phyloP scores from a whole-genome alignment of 1,140 invertebrate species.

The Lanistes nyassanus region DNA sequence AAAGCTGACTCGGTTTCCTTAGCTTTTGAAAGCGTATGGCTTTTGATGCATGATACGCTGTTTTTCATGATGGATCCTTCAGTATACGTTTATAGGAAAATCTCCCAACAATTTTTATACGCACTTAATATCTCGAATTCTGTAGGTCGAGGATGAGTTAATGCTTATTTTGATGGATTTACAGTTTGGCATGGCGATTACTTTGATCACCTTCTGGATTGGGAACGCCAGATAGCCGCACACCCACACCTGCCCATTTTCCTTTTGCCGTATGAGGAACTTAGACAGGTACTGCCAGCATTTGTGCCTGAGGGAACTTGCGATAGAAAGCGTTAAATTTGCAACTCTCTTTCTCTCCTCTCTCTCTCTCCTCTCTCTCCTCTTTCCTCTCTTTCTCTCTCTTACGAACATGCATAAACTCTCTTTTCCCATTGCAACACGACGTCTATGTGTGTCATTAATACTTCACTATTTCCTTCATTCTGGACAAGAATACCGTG shows the following conservation, averaged over 20 bases:
- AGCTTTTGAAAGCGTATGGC: too few species aligned
- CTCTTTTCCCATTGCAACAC: background rate
- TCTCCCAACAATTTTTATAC: background rate
- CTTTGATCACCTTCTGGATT: slow-evolving; percentile 16
- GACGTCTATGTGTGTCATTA: too few species aligned
- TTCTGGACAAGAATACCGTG: slow-evolving; percentile 1
- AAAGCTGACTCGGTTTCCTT: too few species aligned
- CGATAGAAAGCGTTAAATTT: background rate
- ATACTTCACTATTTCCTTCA: too few species aligned
- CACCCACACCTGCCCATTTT: slow-evolving; percentile 2
- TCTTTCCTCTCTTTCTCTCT: slow-evolving; percentile 2
- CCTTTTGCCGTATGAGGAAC: background rate
- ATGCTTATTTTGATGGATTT: too few species aligned
- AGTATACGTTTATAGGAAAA: too few species aligned
- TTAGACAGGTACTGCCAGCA: background rate
- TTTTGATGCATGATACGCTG: too few species aligned
- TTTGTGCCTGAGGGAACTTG: too few species aligned
- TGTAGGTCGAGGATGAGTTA: too few species aligned
- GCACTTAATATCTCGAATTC: background rate
- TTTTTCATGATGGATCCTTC: too few species aligned
- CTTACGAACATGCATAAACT: background rate
- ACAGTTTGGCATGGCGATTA: slow-evolving; percentile 16
- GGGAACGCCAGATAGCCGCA: slow-evolving; percentile 4
- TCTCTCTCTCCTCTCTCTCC: background rate
- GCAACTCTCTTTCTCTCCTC: background rate